Base-by-base conservation (phyloP, 1,140 invertebrate genomes). In the Orussus abietinus region DNA sequence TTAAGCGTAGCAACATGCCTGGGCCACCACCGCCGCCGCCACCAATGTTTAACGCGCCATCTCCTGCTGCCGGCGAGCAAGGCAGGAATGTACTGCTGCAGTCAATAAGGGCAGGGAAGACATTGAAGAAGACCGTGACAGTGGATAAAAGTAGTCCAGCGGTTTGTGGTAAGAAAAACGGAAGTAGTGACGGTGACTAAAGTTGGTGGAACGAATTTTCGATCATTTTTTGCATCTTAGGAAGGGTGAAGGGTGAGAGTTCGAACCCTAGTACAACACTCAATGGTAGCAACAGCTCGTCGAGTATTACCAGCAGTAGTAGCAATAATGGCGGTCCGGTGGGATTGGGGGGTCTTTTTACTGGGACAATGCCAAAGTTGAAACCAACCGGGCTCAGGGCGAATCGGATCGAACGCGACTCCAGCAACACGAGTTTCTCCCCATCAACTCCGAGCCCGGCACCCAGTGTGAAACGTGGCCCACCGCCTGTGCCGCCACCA, bases 81-180 rank as follows among this genome's bases (percentile, higher is more conserved):
- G 76, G 78, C 25, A 76, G 85, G 53, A 77, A 77, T 42, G 75
- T 81, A 10, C 67, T 95, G 34, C 73, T 95, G 15, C 81, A 82
- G 49, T 89, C 88, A 30, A 95, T 95, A 55, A 81, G 87, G 51
- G 80, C 83, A 65, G 91, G 92, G 31, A 77, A 83, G 37, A 77
- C 79, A 43, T 73, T 95, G 43, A 93, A 90, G 65, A 94, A 93
- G 72, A 81, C 89, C 41, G 80, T 85, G 1, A 93, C 91, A 5
- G 85, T 90, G 57, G 92, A 95, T 63, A 86, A 90, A 69, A 94
- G 90, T 77, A 83, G 80, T 26, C 91, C 92, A 1, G 59, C 80
- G 38, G 69, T 92, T 44, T 67, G 78, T 48, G 86, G 88, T 75
- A 54, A 28, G 46, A 55, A 42, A n/a, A n/a, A n/a, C n/a, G n/a